A percentile compares a stretch with the other conserved stretches of the same genome.
phyloP scores from a whole-genome alignment of 2,113 vertebrate genomes.

The Microtus richardsoni region DNA sequence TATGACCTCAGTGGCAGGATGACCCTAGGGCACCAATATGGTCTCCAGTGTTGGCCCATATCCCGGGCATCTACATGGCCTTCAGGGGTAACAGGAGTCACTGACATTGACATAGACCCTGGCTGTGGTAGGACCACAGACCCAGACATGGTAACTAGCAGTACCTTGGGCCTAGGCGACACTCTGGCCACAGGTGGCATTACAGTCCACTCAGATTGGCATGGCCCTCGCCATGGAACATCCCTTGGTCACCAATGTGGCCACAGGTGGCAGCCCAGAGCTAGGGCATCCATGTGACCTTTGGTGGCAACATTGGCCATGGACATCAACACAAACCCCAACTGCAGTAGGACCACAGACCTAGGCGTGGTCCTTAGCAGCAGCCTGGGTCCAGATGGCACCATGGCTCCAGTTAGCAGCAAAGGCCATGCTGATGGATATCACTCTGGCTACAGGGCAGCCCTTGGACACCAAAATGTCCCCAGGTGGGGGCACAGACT shows the following conservation, averaged over 20 bases:
- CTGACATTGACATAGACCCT: neutral
- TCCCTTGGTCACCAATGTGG: neutral
- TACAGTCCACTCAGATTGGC: neutral
- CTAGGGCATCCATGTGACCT: neutral
- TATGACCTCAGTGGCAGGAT: neutral
- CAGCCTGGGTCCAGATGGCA: neutral
- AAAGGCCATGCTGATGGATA: too few species aligned
- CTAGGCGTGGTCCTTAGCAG: neutral
- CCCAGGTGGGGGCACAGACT: too few species aligned
- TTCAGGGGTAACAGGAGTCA: neutral
- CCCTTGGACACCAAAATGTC: too few species aligned
- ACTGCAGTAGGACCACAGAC: too few species aligned
- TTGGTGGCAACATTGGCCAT: neutral
- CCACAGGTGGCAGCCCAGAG: neutral
- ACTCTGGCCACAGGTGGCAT: neutral
- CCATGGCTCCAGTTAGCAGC: too few species aligned
- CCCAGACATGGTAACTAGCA: neutral
- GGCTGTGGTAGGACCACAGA: neutral
- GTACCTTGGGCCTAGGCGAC: neutral
- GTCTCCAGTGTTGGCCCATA: neutral
- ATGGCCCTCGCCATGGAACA: neutral
- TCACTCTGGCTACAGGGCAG: too few species aligned
- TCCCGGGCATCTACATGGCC: neutral
- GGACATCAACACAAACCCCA: neutral
- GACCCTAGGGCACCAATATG: neutral